Percentiles rank a stretch among this genome's conserved stretches.
Conservation (phyloP, 2,888 invertebrate species). For the Spodoptera picta region DNA sequence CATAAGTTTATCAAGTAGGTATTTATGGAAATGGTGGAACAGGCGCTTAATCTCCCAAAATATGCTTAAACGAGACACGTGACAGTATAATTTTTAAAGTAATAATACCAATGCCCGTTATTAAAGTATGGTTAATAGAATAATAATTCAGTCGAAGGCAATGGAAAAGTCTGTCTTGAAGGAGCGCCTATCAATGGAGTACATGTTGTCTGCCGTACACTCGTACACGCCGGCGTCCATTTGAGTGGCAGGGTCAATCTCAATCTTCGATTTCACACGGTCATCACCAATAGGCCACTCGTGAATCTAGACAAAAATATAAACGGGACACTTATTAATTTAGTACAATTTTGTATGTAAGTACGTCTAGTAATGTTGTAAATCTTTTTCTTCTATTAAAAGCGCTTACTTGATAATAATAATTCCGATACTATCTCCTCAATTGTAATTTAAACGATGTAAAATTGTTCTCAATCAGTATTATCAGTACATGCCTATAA, state of each 20-base stretch:
- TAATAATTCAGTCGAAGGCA: conserved; percentile 91
- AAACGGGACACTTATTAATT: conserved; percentile 11
- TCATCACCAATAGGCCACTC: conserved; percentile 96
- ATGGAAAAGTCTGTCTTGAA: conserved; percentile 98
- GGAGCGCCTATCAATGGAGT: conserved; percentile 95
- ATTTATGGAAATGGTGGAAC: too few relatives aligned
- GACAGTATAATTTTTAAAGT: too few relatives aligned
- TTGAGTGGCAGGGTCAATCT: conserved; percentile 98
- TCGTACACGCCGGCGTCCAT: conserved; percentile 99
- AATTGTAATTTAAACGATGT: too few relatives aligned
- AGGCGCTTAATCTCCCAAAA: too few relatives aligned
- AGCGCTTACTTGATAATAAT: too few relatives aligned
- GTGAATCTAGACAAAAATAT: conserved; percentile 90
- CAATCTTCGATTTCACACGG: conserved; percentile 96
- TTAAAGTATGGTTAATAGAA: not conserved
- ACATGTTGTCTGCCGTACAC: conserved; percentile 98
- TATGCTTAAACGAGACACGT: too few relatives aligned
- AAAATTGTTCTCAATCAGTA: too few relatives aligned
- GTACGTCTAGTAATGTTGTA: too few relatives aligned
- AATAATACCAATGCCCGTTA: not conserved
- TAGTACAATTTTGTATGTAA: too few relatives aligned
- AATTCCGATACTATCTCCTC: too few relatives aligned
- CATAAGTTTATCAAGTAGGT: too few relatives aligned
- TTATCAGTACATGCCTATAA: conserved; percentile 13
- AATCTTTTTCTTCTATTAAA: too few relatives aligned